Percentiles rank a stretch among this genome's conserved stretches.
These are phyloP conservation scores for Okamejei kenojei DNA, from an alignment of 2,797 vertebrate genomes.

Conservation along the genomic window DNA sequence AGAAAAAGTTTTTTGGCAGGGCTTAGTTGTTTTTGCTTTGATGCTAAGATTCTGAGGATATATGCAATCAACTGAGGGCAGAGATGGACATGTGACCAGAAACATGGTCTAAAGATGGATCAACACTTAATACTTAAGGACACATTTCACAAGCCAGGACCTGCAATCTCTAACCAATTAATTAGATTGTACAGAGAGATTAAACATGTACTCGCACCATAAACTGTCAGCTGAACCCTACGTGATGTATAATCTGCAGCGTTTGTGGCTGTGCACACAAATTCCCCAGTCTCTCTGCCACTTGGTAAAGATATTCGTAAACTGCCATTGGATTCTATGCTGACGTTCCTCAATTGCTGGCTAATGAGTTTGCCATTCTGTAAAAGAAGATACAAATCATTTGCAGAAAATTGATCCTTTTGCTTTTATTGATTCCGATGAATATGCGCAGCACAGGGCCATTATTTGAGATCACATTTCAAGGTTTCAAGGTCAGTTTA, in stretches of 20 bases:
- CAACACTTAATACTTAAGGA: background rate
- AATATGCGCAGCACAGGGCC: background rate
- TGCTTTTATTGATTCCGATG: background rate
- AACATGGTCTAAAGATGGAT: too few species aligned
- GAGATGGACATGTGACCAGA: too few species aligned
- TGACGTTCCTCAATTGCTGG: constrained; percentile 62
- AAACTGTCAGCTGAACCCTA: constrained; percentile 91
- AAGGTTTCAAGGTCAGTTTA: too few species aligned
- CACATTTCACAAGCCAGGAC: background rate
- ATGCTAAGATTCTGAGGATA: too few species aligned
- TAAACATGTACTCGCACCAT: constrained; percentile 63
- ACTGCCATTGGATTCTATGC: constrained; percentile 71
- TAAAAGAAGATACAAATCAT: constrained; percentile 2
- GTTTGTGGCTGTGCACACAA: constrained; percentile 82
- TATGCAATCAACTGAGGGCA: too few species aligned
- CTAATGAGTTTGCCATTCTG: constrained; percentile 76
- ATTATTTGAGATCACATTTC: background rate
- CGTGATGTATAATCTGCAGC: constrained; percentile 75
- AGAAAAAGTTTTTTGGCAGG: too few species aligned
- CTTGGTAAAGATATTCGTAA: constrained; percentile 72
- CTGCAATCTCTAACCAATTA: background rate
- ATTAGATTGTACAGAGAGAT: background rate
- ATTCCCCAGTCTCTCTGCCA: constrained; percentile 79
- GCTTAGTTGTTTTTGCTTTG: too few species aligned
- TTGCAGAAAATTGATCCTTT: background rate